Conservation (phyloP, 2,797 vertebrate species). For the Sebastes aleutianus region DNA sequence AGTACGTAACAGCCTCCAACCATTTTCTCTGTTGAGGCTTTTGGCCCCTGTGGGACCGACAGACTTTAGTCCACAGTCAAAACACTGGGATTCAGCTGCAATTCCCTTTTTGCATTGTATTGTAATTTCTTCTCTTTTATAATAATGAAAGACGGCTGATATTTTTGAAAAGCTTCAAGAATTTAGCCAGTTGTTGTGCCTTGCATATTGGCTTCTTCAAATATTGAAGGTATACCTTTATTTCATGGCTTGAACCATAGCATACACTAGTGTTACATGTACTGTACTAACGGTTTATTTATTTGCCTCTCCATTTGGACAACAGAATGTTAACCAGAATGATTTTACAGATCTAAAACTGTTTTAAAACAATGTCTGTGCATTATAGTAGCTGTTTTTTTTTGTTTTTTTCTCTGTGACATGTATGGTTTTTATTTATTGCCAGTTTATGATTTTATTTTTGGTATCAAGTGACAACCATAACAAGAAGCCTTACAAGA, state of each 20-base stretch:
- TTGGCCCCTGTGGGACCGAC: slow-evolving; percentile 7
- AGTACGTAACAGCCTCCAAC: background rate
- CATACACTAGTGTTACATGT: slow-evolving; percentile 24
- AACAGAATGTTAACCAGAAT: slow-evolving; percentile 50
- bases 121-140: slow-evolving; percentile 33
- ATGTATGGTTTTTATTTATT: slow-evolving; percentile 56
- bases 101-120: slow-evolving; percentile 14
- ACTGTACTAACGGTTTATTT: slow-evolving; percentile 58
- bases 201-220: slow-evolving; percentile 63
- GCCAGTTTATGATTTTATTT: slow-evolving; percentile 42
- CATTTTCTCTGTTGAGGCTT: background rate
- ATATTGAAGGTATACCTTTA: slow-evolving; percentile 48
- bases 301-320: slow-evolving; percentile 53
- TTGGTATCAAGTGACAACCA: slow-evolving; percentile 42
- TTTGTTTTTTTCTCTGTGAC: slow-evolving; percentile 25
- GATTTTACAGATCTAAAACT: slow-evolving; percentile 24
- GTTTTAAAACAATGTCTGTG: slow-evolving; percentile 10
- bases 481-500: slow-evolving; percentile 49
- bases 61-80: slow-evolving; percentile 6
- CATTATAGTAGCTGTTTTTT: slow-evolving; percentile 22
- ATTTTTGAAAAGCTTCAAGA: slow-evolving; percentile 41
- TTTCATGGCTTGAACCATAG: slow-evolving; percentile 46
- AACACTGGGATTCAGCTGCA: slow-evolving; percentile 46
- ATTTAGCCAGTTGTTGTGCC: slow-evolving; percentile 64
- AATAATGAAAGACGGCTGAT: slow-evolving; percentile 15